Evolutionary conservation across 2,888 invertebrate genomes (phyloP).

Genomic region (Sepiola atlantica): DNA sequence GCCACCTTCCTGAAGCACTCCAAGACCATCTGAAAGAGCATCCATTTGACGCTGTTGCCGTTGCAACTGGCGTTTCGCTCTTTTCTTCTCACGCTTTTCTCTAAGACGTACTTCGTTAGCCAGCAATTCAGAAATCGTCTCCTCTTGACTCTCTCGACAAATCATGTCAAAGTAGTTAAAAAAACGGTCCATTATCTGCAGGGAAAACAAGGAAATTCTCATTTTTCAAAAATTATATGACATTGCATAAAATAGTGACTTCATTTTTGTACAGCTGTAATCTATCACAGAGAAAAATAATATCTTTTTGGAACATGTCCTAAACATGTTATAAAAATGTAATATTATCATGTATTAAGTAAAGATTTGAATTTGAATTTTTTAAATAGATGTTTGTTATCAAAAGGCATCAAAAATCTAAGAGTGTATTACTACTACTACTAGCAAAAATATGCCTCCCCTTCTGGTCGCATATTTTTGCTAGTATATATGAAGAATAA

Average conservation of each 20-base stretch:
- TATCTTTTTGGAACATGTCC: too few relatives aligned
- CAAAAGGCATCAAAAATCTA: too few relatives aligned
- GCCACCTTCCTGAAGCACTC: neutral
- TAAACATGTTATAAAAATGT: too few relatives aligned
- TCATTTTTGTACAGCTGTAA: neutral
- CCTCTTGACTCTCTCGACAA: slow-evolving; percentile 54
- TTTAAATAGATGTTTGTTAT: too few relatives aligned
- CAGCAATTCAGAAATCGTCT: slow-evolving; percentile 59
- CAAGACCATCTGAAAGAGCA: neutral
- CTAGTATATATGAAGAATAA: too few relatives aligned
- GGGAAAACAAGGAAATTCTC: neutral
- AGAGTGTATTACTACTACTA: too few relatives aligned
- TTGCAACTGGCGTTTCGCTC: slow-evolving; percentile 60
- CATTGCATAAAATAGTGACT: neutral
- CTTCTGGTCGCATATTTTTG: too few relatives aligned
- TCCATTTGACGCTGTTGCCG: slow-evolving; percentile 44
- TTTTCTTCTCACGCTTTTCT: slow-evolving; percentile 57
- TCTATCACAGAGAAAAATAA: too few relatives aligned
- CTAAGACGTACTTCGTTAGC: slow-evolving; percentile 61
- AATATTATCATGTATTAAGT: too few relatives aligned
- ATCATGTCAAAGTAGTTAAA: slow-evolving; percentile 55
- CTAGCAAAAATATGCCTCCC: too few relatives aligned
- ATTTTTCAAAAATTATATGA: neutral
- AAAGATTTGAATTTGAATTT: too few relatives aligned
- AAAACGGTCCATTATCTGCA: slow-evolving; percentile 57